phyloP scores from a whole-genome alignment of 2,113 vertebrate genomes.

The Cynopterus brachyotis region DNA sequence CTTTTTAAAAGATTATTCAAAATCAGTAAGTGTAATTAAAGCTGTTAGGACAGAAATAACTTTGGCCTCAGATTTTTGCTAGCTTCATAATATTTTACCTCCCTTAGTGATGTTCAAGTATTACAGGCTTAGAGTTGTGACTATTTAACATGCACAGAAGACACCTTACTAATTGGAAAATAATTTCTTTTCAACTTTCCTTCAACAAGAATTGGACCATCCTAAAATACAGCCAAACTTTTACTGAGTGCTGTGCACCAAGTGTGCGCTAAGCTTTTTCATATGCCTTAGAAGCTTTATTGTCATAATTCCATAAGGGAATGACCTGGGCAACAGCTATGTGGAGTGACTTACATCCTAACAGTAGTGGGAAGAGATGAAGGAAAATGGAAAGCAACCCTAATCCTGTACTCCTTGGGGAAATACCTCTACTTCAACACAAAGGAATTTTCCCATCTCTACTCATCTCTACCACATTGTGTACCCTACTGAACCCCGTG shows the following conservation, averaged over 20 bases:
- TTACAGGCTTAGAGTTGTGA: conserved; percentile 52
- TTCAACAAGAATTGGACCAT: conserved; percentile 25
- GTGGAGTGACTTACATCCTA: background rate
- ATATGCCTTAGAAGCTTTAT: background rate
- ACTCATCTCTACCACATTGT: background rate
- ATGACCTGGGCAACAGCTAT: background rate
- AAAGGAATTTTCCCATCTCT: background rate
- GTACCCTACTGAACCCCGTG: background rate
- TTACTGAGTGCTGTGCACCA: background rate
- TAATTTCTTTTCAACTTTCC: background rate
- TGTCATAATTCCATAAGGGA: background rate
- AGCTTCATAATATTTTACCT: background rate
- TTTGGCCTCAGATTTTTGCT: background rate
- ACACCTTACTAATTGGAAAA: background rate
- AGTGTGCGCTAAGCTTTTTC: background rate
- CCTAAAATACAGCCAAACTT: background rate
- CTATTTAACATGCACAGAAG: background rate
- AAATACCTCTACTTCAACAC: background rate
- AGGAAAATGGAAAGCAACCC: background rate
- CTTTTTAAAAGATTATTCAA: conserved; percentile 42
- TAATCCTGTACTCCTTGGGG: background rate
- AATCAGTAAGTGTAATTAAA: conserved; percentile 70
- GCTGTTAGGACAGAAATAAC: conserved; percentile 59
- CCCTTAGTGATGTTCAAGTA: conserved; percentile 58
- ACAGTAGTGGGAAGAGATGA: background rate